Base-by-base conservation (phyloP, 2,113 vertebrate genomes). In the Istiophorus platypterus region DNA sequence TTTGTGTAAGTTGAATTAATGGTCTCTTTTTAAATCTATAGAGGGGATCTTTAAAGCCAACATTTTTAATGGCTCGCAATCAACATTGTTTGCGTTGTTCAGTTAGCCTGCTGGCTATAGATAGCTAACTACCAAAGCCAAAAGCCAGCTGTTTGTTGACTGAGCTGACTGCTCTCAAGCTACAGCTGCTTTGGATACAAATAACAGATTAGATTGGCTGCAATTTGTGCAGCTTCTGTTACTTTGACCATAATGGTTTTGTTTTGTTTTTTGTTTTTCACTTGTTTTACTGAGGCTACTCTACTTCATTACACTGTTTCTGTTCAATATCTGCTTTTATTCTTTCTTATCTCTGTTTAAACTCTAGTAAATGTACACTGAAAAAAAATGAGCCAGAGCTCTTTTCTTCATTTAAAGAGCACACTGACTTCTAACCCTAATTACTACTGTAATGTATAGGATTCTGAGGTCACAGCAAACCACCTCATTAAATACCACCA, bases 381-480 rank as follows among this genome's bases (percentile, higher is more conserved):
- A 69, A n/a, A 42, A 29, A 17, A 31, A 5, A 20, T 7, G 26
- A 39, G n/a, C 10, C 17, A 64, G 6, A 24, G 34, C n/a, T 37
- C 17, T 52, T 75, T 76, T 52, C 49, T 51, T 45, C 24, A 64
- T 61, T 64, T 78, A 63, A 72, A 59, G 51, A 69, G 39, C 29
- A 24, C 24, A 7, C 24, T 65, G 56, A 75, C 22, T 66, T 85
- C 34, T 57, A 58, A 64, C 57, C 41, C 45, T 47, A 29, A 57
- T 78, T 69, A 45, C 27, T 18, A 2, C 12, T 51, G 34, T 61
- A 78, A 71, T 37, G 31, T 62, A 68, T 45, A 74, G 31, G 54
- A 67, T 47, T 27, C 57, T 45, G 41, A 82, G 72, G 80, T 65
- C 68, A 61, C 64, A n/a, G 68, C 51, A 49, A 34, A 64, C 34